Conservation (phyloP, 2,113 vertebrate species). For the Xenopus laevis region DNA sequence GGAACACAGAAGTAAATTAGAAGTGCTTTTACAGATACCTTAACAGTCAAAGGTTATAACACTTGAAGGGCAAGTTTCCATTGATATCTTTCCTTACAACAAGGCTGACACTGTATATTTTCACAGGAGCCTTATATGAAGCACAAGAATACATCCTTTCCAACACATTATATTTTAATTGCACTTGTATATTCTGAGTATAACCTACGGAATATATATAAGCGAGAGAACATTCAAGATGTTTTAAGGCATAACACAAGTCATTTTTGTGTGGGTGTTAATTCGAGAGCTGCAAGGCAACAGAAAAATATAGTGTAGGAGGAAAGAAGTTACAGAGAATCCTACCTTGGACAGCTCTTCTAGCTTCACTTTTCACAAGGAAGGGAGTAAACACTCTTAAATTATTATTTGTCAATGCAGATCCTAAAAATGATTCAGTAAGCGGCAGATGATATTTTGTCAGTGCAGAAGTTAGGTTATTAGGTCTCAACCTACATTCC, state of each 20-base stretch:
- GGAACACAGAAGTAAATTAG: background rate
- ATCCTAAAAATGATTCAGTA: slow-evolving; percentile 2
- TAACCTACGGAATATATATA: no score
- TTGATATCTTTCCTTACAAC: slow-evolving; percentile 8
- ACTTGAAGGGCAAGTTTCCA: slow-evolving; percentile 6
- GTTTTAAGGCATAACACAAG: background rate
- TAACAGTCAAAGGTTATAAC: slow-evolving; percentile 7
- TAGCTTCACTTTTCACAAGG: slow-evolving; percentile 37
- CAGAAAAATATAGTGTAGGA: slow-evolving; percentile 14
- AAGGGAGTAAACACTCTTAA: slow-evolving; percentile 32
- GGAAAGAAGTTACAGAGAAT: slow-evolving; percentile 17
- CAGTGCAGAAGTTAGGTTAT: slow-evolving; percentile 23
- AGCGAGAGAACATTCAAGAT: background rate
- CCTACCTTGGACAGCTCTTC: slow-evolving; percentile 63
- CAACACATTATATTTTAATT: background rate
- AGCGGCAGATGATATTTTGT: slow-evolving; percentile 39
- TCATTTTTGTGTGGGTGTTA: slow-evolving; percentile 22
- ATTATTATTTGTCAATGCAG: background rate
- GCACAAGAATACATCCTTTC: background rate
- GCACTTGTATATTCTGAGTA: no score
- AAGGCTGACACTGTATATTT: background rate
- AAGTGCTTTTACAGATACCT: background rate
- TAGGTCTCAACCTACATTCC: slow-evolving; percentile 55
- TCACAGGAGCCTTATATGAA: background rate
- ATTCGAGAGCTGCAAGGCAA: slow-evolving; percentile 21